Evolutionary conservation across 2,797 vertebrate genomes (phyloP).

Genomic region (Micropoecilia bifurca): DNA sequence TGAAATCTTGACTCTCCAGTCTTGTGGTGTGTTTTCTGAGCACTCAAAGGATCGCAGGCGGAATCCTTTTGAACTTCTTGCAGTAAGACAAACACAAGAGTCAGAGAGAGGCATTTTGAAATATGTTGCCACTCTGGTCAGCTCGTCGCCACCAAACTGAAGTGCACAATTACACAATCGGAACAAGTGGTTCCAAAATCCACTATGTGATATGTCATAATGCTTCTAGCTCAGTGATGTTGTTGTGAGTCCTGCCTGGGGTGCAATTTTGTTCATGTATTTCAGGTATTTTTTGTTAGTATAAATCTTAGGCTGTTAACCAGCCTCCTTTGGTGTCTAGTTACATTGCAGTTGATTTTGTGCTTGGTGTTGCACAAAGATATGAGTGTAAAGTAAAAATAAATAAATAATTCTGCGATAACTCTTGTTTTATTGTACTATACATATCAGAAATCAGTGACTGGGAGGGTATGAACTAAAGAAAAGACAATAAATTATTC

Average conservation of each 20-base stretch:
- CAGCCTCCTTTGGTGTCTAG: background rate
- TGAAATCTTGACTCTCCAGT: conserved; percentile 66
- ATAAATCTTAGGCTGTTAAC: conserved; percentile 2
- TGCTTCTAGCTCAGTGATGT: conserved; percentile 40
- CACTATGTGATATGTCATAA: conserved; percentile 56
- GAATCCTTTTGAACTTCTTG: conserved; percentile 60
- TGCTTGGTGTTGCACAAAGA: background rate
- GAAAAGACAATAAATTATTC: background rate
- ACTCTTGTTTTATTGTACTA: background rate
- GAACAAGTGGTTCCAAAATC: conserved; percentile 59
- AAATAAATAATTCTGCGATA: background rate
- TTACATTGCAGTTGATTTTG: background rate
- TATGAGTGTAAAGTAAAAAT: background rate
- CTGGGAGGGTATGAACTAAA: background rate
- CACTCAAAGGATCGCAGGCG: conserved; percentile 54
- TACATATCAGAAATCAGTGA: background rate
- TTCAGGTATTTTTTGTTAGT: background rate
- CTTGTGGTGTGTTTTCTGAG: conserved; percentile 55
- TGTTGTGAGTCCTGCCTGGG: conserved; percentile 34
- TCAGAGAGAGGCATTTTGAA: conserved; percentile 71
- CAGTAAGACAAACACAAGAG: conserved; percentile 72
- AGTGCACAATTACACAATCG: conserved; percentile 70
- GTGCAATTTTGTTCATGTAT: conserved; percentile 32
- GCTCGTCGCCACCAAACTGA: conserved; percentile 59
- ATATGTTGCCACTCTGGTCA: conserved; percentile 60